Conservation (phyloP, 1,140 invertebrate genomes). For the Pseudobourletiella spinata region DNA sequence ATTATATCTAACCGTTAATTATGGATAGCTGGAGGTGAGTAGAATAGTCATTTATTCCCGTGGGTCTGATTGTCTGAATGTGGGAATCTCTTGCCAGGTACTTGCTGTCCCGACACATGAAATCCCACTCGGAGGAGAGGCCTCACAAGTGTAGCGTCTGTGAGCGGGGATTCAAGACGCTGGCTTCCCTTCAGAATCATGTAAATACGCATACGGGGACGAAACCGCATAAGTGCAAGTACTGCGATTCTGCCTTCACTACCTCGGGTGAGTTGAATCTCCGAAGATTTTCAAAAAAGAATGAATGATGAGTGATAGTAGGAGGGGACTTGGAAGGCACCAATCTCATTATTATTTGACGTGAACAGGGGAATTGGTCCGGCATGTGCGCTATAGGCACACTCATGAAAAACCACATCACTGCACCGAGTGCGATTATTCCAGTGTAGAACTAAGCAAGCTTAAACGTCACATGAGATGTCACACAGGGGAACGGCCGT, state of each 20-base stretch:
- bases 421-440: conserved; percentile 89
- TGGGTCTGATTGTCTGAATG: no score
- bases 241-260: conserved; percentile 85
- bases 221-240: conserved; percentile 89
- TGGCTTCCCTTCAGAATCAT: conserved; percentile 88
- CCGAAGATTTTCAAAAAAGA: no score
- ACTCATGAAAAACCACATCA: conserved; percentile 94
- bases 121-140: conserved; percentile 86
- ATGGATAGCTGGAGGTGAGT: no score
- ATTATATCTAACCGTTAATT: no score
- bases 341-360: conserved; percentile 22
- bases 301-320: no score
- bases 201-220: conserved; percentile 93
- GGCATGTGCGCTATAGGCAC: conserved; percentile 84
- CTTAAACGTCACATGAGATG: conserved; percentile 85
- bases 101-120: conserved; percentile 85
- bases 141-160: conserved; percentile 92
- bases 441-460: conserved; percentile 87
- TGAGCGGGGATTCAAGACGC: conserved; percentile 88
- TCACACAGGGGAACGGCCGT: conserved; percentile 77
- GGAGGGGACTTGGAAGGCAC: no score
- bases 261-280: conserved; percentile 88
- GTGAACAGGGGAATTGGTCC: conserved; percentile 70
- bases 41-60: no score
- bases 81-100: conserved; percentile 61